Evolutionary conservation across 1,140 invertebrate genomes (phyloP), one percentile per base, ranked within the genome.

Genomic region (Sycophaga agraensis): DNA sequence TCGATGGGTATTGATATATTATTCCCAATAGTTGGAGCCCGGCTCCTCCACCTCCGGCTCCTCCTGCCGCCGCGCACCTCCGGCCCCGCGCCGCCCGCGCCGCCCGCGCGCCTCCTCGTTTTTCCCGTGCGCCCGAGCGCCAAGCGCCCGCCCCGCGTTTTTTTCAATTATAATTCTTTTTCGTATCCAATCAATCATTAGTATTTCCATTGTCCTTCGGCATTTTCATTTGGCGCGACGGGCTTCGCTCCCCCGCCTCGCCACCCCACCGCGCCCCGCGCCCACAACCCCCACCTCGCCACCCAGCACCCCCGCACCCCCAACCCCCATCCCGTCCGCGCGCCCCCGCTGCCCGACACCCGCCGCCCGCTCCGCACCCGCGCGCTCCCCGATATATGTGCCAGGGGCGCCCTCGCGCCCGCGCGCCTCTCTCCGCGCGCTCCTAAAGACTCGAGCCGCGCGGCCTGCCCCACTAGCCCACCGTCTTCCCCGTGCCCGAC

Each of bases 141-240:
- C 12, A 49, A n/a, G 48, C 31, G 5, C 61, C 66, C 65, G 54
- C 72, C 75, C 69, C 70, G 73, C 74, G 77, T 80, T 81, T 81
- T 79, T 81, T 81, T 81, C 79, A 80, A 81, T 81, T 81, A 81
- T 81, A 81, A 81, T 81, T 81, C 79, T 81, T 81, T 81, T 81
- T 81, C 78, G 79, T 81, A 79, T 81, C 78, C 79, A 81, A 81
- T 81, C 79, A 81, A 81, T 81, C 79, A 80, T 81, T 80, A 80
- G 78, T 81, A 81, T 81, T 80, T 79, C 79, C 78, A 81, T 81
- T 81, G 79, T 81, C 75, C 77, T 81, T 79, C 78, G 78, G 77
- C 78, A 81, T 81, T 81, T 81, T 81, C 79, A 81, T 81, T 80
- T 80, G 76, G 74, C 79, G 75, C 77, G 74, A 75, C 76, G 72